Conservation (phyloP, 2,888 invertebrate genomes). For the Penaeus monodon region DNA sequence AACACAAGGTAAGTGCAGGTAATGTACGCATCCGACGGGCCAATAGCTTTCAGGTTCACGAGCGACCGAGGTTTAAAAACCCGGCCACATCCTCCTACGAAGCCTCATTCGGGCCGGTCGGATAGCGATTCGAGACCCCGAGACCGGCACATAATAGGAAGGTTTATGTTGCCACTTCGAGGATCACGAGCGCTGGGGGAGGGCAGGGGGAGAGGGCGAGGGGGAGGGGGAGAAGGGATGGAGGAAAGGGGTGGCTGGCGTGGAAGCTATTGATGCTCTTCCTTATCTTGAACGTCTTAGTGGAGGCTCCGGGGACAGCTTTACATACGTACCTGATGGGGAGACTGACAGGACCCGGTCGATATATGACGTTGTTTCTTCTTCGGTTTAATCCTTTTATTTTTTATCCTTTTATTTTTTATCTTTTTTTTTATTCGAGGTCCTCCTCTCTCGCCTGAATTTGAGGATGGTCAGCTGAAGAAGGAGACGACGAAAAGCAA, state of each 20-base stretch:
- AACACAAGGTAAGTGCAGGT: too few species aligned
- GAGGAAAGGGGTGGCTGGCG: neutral
- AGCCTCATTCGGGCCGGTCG: too few species aligned
- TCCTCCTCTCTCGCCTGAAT: neutral
- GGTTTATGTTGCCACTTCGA: neutral
- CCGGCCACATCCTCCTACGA: too few species aligned
- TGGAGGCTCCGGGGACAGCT: neutral
- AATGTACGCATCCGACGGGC: constrained; percentile 1
- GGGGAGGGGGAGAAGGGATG: neutral
- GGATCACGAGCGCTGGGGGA: neutral
- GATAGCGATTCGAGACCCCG: too few species aligned
- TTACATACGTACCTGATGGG: neutral
- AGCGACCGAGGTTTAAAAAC: too few species aligned
- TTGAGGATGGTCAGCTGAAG: neutral
- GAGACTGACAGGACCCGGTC: neutral
- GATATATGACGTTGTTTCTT: neutral
- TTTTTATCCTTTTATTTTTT: too few species aligned
- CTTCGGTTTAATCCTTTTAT: too few species aligned
- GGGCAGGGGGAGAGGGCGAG: neutral
- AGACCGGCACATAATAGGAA: neutral
- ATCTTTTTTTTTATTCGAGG: too few species aligned
- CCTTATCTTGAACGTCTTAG: neutral
- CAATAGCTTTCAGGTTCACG: neutral
- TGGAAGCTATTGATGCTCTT: neutral
- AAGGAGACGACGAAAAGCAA: neutral